A percentile compares a stretch with the other conserved stretches of the same genome.
Evolutionary conservation across 30 jellyfish, hydroid and myxozoan genomes (phyloP).

Genomic region (Euphysa ruthae): DNA sequence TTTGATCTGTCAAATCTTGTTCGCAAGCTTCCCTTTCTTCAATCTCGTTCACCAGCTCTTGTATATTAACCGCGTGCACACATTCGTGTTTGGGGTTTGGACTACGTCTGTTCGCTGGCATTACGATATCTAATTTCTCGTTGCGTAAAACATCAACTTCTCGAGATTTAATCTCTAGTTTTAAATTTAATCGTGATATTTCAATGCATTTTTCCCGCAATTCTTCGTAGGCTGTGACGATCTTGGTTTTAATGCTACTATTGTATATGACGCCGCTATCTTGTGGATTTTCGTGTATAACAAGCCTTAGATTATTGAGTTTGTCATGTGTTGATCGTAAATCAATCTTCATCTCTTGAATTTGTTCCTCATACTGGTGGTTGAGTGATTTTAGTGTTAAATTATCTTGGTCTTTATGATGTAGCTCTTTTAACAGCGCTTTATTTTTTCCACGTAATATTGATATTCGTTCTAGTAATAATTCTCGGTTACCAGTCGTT

Average conservation of each 20-base stretch:
- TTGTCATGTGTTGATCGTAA: not conserved
- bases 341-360: not conserved
- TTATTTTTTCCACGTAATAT: not conserved
- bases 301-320: not conserved
- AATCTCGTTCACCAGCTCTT: not conserved
- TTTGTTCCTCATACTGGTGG: not conserved
- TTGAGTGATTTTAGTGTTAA: not conserved
- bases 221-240: conserved; percentile 58
- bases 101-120: no score
- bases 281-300: conserved; percentile 9
- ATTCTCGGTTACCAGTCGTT: no score
- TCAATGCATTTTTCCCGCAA: conserved; percentile 65
- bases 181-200: conserved; percentile 53
- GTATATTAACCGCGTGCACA: conserved; percentile 1
- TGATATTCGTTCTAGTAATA: not conserved
- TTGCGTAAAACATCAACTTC: conserved; percentile 49
- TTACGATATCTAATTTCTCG: no score
- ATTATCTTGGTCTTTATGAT: not conserved
- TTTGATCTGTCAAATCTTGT: conserved; percentile 14
- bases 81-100: no score
- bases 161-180: conserved; percentile 33
- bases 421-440: not conserved
- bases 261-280: not conserved
- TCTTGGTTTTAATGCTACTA: not conserved
- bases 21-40: conserved; percentile 10